phyloP scores from a whole-genome alignment of 1,140 invertebrate genomes.

The Cotesia chilonis region DNA sequence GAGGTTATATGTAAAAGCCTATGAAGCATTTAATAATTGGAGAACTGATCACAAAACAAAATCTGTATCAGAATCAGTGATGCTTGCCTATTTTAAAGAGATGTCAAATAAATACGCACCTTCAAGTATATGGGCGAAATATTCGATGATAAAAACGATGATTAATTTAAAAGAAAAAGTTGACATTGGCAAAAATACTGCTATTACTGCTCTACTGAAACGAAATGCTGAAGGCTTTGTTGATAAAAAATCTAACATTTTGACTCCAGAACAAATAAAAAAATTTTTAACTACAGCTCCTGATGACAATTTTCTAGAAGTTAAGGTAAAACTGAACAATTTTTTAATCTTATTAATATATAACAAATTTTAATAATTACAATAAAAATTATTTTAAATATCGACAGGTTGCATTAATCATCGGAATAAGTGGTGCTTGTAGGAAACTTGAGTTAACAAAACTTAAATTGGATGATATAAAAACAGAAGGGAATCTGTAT shows the following conservation, averaged over 20 bases:
- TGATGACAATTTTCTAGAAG: constrained; percentile 15
- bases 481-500: constrained; percentile 29
- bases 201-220: constrained; percentile 9
- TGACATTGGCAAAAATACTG: constrained; percentile 4
- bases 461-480: constrained; percentile 35
- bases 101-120: constrained; percentile 4
- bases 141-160: constrained; percentile 24
- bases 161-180: constrained; percentile 26
- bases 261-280: constrained; percentile 18
- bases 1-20: too few species aligned
- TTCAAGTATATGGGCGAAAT: constrained; percentile 18
- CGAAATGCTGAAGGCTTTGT: background rate
- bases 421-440: constrained; percentile 34
- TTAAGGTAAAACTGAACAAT: constrained; percentile 17
- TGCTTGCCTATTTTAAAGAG: constrained; percentile 24
- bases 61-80: constrained; percentile 2
- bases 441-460: constrained; percentile 32
- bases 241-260: constrained; percentile 15
- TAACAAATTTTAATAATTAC: too few species aligned
- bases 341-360: too few species aligned
- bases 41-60: background rate
- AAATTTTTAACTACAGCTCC: constrained; percentile 16
- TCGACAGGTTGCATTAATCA: too few species aligned
- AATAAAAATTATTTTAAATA: too few species aligned
- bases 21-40: too few species aligned